These are phyloP conservation scores for Altica lythri DNA, from an alignment of 2,888 invertebrate genomes.

Conservation along the genomic window DNA sequence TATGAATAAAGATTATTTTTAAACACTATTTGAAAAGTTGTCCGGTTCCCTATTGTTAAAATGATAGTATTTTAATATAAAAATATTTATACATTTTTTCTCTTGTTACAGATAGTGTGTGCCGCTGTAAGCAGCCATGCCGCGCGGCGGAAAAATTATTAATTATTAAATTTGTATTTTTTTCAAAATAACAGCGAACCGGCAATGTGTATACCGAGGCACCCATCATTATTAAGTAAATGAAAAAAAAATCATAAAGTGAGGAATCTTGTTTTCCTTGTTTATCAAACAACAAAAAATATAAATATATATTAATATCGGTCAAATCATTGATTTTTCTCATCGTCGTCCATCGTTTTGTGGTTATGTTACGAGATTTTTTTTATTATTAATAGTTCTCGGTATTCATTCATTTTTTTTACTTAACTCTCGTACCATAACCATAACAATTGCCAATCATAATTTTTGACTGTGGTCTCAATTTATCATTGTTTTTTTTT, in stretches of 20 bases:
- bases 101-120: slow-evolving; percentile 56
- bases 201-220: slow-evolving; percentile 57
- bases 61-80: not conserved
- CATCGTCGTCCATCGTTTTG: slow-evolving; percentile 34
- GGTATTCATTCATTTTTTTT: slow-evolving; percentile 17
- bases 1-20: too few species aligned
- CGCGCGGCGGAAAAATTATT: slow-evolving; percentile 53
- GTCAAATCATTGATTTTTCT: slow-evolving; percentile 32
- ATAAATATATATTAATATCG: slow-evolving; percentile 30
- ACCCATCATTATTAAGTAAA: slow-evolving; percentile 46
- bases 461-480: slow-evolving; percentile 53
- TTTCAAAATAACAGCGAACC: slow-evolving; percentile 57
- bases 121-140: slow-evolving; percentile 57
- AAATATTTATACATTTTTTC: slow-evolving; percentile 27
- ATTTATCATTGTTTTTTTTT: slow-evolving; percentile 47
- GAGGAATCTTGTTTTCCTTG: slow-evolving; percentile 48
- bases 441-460: slow-evolving; percentile 44
- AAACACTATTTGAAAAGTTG: too few species aligned
- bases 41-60: too few species aligned
- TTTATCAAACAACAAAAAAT: slow-evolving; percentile 37
- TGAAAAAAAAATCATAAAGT: slow-evolving; percentile 35
- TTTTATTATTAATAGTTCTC: slow-evolving; percentile 1
- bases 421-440: slow-evolving; percentile 44
- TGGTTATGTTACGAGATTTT: slow-evolving; percentile 24
- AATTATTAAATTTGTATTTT: slow-evolving; percentile 54